Evolutionary conservation across 2,113 vertebrate genomes (phyloP), one percentile per base, ranked within the genome.

Genomic region (Orientallactaga bullata): DNA sequence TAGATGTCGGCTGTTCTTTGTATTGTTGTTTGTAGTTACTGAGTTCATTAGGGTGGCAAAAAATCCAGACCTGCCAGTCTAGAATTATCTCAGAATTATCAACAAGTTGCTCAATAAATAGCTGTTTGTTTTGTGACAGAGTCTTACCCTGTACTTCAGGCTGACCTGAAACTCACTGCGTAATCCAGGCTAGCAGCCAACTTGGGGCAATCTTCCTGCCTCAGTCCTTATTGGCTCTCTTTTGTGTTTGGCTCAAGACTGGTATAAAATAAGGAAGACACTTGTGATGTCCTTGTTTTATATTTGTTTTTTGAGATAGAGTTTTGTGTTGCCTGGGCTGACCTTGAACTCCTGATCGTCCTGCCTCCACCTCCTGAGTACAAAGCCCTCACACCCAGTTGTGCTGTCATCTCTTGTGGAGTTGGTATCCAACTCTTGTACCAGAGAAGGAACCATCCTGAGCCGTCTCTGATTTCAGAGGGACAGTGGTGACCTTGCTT

Each of bases 41-140:
- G 80, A 51, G 82, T 12, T 17, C 79, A 78, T n/a, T 73, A 85
- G 76, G 23, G 42, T 76, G 79, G 47, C 94, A 78, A 74, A 88
- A 60, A 83, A 60, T 18, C 37, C 42, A 47, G 73, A 60, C 12
- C 90, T 60, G 10, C 55, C 39, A n/a, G 37, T 28, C 13, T 60
- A 74, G 65, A 47, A 42, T 85, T 26, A 76, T 76, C 66, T 84
- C 73, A 81, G 13, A 0, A 20, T 69, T 71, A 77, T 11, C 63
- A 81, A 4, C 28, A 21, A 26, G 35, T 20, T 61, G 17, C 6
- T 72, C 55, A 30, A 20, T n/a, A 37, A 51, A n/a, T 16, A 47
- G 30, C 4, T n/a, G 65, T 66, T 30, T 28, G 42, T 12, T 55
- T 69, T 26, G 21, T 23, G 47, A 84, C 11, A n/a, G 32, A 63